Evolutionary conservation across 2,888 invertebrate genomes (phyloP), one percentile per base, ranked within the genome.

Genomic region (Lordiphosa andalusiaca): DNA sequence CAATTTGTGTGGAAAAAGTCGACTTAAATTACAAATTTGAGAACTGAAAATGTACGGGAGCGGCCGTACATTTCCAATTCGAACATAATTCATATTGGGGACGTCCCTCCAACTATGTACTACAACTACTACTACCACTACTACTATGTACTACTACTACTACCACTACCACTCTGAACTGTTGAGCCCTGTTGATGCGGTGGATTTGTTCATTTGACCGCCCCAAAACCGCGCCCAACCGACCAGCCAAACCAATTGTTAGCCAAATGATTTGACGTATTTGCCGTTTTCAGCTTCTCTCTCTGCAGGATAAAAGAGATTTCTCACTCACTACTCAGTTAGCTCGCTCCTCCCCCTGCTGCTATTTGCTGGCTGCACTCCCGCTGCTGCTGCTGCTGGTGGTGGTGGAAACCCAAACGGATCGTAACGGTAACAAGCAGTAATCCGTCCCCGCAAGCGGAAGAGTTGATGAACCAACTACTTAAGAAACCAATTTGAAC

Each of bases 201-300:
- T 72, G 80, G 77, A 69, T 35, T 39, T 55, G 12, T 47, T 40
- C 19, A 35, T 54, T 50, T 56, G 64, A 40, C 56, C 46, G 63
- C 56, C 63, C 60, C 68, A 37, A 60, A 30, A 65, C 65, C 60
- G 66, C 49, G 63, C 67, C 67, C 82, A 75, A 78, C 72, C 67
- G 63, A 77, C 71, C 72, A 78, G 67, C 60, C 71, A 69, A 67
- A 69, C 60, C 67, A 68, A 56, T 64, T 36, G 35, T 47, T 47
- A 65, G 57, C 57, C 70, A 74, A 57, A 47, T 63, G 72, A 80
- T 70, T 80, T 83, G 85, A 78, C 83, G 81, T 86, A 85, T 87
- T 87, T 87, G 87, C 86, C 86, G 87, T 87, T 87, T 87, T 87
- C 87, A 87, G 87, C 87, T 87, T 86, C 84, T 87, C 86, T 87